Base-by-base conservation (phyloP, 1,140 invertebrate genomes). In the Musca vetustissima region DNA sequence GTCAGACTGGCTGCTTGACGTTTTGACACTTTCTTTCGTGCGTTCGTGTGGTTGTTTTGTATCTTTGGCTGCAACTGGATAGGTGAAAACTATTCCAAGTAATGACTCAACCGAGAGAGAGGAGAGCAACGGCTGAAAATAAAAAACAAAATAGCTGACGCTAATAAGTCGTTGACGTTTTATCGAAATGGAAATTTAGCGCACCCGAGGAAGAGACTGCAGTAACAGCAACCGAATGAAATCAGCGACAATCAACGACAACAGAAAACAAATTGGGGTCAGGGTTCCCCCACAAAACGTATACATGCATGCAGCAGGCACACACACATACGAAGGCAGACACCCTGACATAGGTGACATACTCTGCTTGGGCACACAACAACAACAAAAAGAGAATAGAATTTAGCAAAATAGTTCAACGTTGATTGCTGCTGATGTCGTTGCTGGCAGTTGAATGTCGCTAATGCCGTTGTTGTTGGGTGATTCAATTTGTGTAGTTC, bases 151-250 rank as follows among this genome's bases (percentile, higher is more conserved):
- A 36, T 13, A 3, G 57, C 57, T 61, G 57, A 61, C 57, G 57
- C 57, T 61, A 61, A 61, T 17, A 61, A 36, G 57, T 61, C 57
- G 57, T 61, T 61, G 57, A 61, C 57, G 57, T 61, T 61, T 52
- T 61, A 61, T 43, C 57, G 57, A 61, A 61, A 61, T 36, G 17
- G 19, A 61, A 61, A 61, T 61, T 61, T 28, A 61, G 36, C 32
- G 1, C 8, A 19, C 19, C 2, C 7, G 21, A 61, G 15, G 8
- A 61, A 13, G 17, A 52, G 17, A 52, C 17, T 52, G 17, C 17
- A 52, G 21, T 2, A n/a, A 52, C 13, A 61, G 36, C 19, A n/a
- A n/a, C n/a, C n/a, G n/a, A n/a, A n/a, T 19, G 17, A 17, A 15
- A 7, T 36, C 57, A 13, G 14, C 57, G 17, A 61, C 55, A 59